Percentiles rank a stretch among this genome's conserved stretches.
These are phyloP conservation scores for Aspidoscelis tigris DNA, from an alignment of 2,113 vertebrate genomes.

Conservation along the genomic window DNA sequence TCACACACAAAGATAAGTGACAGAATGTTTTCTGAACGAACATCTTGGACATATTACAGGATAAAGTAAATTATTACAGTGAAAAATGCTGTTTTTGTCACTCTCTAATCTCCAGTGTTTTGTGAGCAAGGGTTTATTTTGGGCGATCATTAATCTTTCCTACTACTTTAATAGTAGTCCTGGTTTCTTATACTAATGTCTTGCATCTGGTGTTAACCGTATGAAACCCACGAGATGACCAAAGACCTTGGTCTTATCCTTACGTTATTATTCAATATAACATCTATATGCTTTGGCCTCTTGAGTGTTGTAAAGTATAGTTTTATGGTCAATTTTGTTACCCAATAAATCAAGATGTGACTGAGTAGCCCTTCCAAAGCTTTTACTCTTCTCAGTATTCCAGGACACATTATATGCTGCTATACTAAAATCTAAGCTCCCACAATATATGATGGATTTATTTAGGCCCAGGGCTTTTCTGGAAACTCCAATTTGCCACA, in stretches of 20 bases:
- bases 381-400: constrained; percentile 33
- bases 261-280: constrained; percentile 63
- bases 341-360: constrained; percentile 67
- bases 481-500: constrained; percentile 59
- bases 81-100: neutral
- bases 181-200: constrained; percentile 55
- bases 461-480: constrained; percentile 52
- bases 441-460: constrained; percentile 45
- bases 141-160: constrained; percentile 62
- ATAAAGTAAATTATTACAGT: constrained; percentile 9
- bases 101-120: constrained; percentile 9
- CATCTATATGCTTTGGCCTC: constrained; percentile 62
- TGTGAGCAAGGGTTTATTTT: constrained; percentile 50
- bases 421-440: constrained; percentile 58
- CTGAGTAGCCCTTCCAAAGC: constrained; percentile 49
- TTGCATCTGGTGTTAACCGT: constrained; percentile 58
- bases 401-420: constrained; percentile 42
- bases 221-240: constrained; percentile 65
- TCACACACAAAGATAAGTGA: neutral
- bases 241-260: constrained; percentile 68
- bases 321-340: constrained; percentile 70
- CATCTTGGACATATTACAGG: neutral
- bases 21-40: neutral
- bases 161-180: constrained; percentile 60
- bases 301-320: constrained; percentile 57